Conservation (phyloP, 2,113 vertebrate species). For the Proteles cristata region DNA sequence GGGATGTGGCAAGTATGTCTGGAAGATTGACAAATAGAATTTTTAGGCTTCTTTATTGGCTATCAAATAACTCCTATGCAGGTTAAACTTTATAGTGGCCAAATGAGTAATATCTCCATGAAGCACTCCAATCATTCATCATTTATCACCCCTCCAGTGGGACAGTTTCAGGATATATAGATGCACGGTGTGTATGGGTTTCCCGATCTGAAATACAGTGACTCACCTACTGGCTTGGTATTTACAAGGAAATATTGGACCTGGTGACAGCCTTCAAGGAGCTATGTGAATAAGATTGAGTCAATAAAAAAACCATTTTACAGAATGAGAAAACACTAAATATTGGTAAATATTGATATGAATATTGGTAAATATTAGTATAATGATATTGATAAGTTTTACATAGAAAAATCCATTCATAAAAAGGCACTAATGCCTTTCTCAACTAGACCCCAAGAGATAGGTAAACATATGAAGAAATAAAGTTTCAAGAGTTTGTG, state of each 20-base stretch:
- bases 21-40: neutral
- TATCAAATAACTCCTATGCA: neutral
- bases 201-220: neutral
- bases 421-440: neutral
- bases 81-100: neutral
- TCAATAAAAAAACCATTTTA: neutral
- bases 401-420: neutral
- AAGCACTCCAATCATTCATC: neutral
- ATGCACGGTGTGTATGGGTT: neutral
- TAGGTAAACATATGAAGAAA: neutral
- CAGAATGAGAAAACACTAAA: neutral
- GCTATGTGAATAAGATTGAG: neutral
- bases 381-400: neutral
- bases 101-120: neutral
- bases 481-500: neutral
- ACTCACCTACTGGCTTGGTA: neutral
- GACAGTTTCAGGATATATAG: neutral
- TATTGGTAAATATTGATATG: neutral
- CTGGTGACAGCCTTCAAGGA: neutral
- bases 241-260: neutral
- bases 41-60: neutral
- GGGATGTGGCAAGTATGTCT: neutral
- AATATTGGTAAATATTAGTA: neutral
- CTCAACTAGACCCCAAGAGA: neutral
- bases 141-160: neutral